Evolutionary conservation across 2,113 vertebrate species (phyloP).

Genomic region (Circaetus gallicus): DNA sequence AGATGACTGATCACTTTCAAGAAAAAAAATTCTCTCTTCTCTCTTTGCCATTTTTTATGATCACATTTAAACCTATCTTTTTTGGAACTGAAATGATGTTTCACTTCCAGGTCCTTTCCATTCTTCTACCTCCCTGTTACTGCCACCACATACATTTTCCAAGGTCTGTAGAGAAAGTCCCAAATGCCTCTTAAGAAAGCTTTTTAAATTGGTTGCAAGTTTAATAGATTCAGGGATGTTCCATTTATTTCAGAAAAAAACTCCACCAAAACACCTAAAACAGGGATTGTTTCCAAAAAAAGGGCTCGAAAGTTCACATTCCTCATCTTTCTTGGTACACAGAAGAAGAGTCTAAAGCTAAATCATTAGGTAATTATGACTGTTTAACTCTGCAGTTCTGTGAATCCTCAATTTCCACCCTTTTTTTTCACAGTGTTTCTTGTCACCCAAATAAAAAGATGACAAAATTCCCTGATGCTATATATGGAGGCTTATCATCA

Average conservation of each 20-base stretch:
- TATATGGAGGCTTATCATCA: background rate
- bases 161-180: background rate
- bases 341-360: background rate
- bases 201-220: background rate
- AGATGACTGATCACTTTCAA: background rate
- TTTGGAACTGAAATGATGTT: background rate
- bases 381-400: background rate
- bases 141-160: background rate
- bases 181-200: background rate
- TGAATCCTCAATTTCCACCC: background rate
- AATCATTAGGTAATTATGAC: background rate
- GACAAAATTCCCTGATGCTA: background rate
- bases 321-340: background rate
- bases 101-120: background rate
- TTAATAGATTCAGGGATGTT: background rate
- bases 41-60: background rate
- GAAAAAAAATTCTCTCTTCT: background rate
- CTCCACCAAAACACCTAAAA: background rate
- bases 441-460: background rate
- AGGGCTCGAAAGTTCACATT: background rate
- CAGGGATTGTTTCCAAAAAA: background rate
- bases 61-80: background rate
- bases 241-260: background rate
- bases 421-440: background rate
- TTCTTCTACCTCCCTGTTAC: background rate